These are phyloP conservation scores for Spea hammondii DNA, from an alignment of 2,797 vertebrate genomes.

Conservation along the genomic window DNA sequence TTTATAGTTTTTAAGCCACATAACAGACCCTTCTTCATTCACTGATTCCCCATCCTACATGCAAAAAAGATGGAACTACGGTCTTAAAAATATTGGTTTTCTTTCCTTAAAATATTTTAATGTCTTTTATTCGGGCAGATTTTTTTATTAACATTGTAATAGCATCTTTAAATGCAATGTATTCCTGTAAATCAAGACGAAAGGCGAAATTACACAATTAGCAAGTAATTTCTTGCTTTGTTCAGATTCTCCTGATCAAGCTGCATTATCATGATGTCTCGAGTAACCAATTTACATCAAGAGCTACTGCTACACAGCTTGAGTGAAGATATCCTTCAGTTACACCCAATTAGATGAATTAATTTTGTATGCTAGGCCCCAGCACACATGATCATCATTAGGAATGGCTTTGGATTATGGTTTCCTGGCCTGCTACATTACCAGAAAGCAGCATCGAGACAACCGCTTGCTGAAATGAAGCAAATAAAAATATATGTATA, in stretches of 20 bases:
- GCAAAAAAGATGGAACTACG: too few species aligned
- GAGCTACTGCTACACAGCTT: neutral
- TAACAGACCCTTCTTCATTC: too few species aligned
- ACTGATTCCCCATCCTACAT: too few species aligned
- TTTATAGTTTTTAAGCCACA: too few species aligned
- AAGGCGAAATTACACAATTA: neutral
- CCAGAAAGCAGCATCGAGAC: neutral
- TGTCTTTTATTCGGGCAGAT: too few species aligned
- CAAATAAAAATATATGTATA: too few species aligned
- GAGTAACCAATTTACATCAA: neutral
- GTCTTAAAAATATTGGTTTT: too few species aligned
- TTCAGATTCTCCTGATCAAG: neutral
- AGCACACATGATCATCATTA: conserved; percentile 6
- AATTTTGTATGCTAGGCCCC: neutral
- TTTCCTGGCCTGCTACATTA: neutral
- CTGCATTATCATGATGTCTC: conserved; percentile 1
- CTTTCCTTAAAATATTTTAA: too few species aligned
- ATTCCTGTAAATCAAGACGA: too few species aligned
- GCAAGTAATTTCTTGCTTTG: neutral
- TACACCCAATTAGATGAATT: conserved; percentile 4
- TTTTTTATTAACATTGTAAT: too few species aligned
- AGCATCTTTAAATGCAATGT: too few species aligned
- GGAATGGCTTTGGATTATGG: neutral
- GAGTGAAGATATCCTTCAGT: conserved; percentile 2
- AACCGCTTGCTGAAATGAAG: too few species aligned